Percentiles rank a stretch among this genome's conserved stretches.
phyloP scores from a whole-genome alignment of 2,797 vertebrate species.

The Hirundo rustica region DNA sequence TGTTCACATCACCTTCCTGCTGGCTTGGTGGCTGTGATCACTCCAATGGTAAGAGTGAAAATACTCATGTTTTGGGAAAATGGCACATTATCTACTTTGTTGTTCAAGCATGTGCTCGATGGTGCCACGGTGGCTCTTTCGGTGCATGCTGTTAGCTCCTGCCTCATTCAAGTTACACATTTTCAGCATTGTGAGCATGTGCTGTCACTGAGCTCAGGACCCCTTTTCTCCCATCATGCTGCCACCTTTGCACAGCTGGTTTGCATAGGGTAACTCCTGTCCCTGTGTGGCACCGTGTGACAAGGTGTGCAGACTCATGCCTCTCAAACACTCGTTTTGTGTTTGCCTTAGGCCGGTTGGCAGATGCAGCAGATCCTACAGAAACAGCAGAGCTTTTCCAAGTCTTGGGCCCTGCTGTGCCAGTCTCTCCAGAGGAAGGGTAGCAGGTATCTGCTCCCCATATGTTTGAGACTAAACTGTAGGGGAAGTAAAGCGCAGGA shows the following conservation, averaged over 20 bases:
- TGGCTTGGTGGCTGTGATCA: neutral
- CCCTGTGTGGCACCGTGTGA: accelerated
- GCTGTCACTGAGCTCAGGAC: neutral
- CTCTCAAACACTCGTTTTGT: neutral
- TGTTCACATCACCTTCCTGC: neutral
- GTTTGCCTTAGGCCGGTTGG: neutral
- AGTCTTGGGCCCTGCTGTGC: neutral
- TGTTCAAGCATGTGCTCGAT: accelerated
- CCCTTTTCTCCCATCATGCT: neutral
- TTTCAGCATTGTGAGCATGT: neutral
- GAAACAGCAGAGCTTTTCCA: accelerated
- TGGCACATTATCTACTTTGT: accelerated
- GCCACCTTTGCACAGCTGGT: neutral
- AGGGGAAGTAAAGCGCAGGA: neutral
- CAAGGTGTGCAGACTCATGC: accelerated
- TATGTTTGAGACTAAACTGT: neutral
- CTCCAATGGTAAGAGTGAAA: neutral
- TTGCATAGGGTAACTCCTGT: neutral
- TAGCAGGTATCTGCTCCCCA: neutral
- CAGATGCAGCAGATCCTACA: neutral
- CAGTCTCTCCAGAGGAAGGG: neutral
- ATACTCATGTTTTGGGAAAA: neutral
- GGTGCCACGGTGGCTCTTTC: accelerated
- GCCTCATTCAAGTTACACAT: neutral
- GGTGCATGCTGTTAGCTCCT: neutral